A percentile compares a stretch with the other conserved stretches of the same genome.
These are phyloP conservation scores for Aleadryas rufinucha DNA, from an alignment of 2,113 vertebrate species.

Conservation along the genomic window DNA sequence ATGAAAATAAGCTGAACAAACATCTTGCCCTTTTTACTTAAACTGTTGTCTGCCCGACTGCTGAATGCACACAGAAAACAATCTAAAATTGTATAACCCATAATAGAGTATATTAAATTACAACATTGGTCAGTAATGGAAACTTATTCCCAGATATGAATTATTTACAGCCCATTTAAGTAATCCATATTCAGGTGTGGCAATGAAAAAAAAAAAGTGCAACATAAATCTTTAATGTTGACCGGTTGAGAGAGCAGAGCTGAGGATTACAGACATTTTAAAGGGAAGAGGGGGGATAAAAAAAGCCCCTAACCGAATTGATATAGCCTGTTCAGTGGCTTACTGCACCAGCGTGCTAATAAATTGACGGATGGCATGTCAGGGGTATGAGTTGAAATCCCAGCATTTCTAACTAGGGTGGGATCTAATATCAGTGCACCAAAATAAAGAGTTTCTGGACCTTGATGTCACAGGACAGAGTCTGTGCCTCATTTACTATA, in stretches of 20 bases:
- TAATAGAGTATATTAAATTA: slow-evolving; percentile 98
- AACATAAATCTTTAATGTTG: slow-evolving; percentile 91
- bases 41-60: slow-evolving; percentile 77
- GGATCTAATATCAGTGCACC: slow-evolving; percentile 69
- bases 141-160: slow-evolving; percentile 97
- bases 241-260: slow-evolving; percentile 80
- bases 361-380: slow-evolving; percentile 83
- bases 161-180: slow-evolving; percentile 99
- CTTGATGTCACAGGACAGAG: slow-evolving; percentile 70
- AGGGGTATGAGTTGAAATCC: slow-evolving; percentile 72
- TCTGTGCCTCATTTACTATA: slow-evolving; percentile 50
- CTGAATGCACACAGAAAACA: slow-evolving; percentile 83
- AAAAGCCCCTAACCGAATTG: slow-evolving; percentile 66
- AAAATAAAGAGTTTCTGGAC: slow-evolving; percentile 74
- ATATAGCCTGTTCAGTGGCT: slow-evolving; percentile 76
- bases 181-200: slow-evolving; percentile 99
- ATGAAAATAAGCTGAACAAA: slow-evolving; percentile 76
- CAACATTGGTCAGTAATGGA: slow-evolving; percentile 90
- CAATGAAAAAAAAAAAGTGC: slow-evolving; percentile 81
- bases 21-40: slow-evolving; percentile 78
- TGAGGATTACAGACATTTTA: slow-evolving; percentile 84
- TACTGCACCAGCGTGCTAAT: slow-evolving; percentile 79
- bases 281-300: slow-evolving; percentile 20
- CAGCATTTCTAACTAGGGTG: slow-evolving; percentile 73
- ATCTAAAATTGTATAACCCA: slow-evolving; percentile 83